These are phyloP conservation scores for Tetraodon nigroviridis DNA, from an alignment of 2,113 vertebrate genomes.

Conservation along the genomic window DNA sequence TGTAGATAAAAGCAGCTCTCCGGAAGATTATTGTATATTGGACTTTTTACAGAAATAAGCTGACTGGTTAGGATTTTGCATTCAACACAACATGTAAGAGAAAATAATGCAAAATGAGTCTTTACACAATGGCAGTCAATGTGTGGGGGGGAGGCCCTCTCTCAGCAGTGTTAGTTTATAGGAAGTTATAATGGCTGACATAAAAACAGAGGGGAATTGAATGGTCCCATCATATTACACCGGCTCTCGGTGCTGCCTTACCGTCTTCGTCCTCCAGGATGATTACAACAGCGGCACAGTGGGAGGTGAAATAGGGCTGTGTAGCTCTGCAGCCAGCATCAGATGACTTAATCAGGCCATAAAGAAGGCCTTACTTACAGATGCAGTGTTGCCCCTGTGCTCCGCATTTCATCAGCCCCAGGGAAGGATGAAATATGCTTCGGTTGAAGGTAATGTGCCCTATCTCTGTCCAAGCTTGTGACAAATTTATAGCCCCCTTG, in stretches of 20 bases:
- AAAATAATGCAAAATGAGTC: conserved; percentile 1
- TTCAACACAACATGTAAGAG: no score
- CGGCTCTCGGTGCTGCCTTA: conserved; percentile 44
- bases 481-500: conserved; percentile 68
- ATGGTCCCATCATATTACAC: conserved; percentile 35
- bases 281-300: conserved; percentile 53
- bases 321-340: conserved; percentile 45
- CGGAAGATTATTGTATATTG: background rate
- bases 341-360: conserved; percentile 71
- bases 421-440: conserved; percentile 72
- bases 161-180: conserved; percentile 38
- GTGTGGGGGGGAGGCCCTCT: conserved; percentile 14
- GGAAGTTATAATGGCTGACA: conserved; percentile 29
- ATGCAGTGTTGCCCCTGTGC: conserved; percentile 54
- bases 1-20: no score
- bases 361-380: conserved; percentile 67
- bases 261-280: conserved; percentile 42
- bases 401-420: conserved; percentile 67
- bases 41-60: background rate
- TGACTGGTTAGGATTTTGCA: background rate
- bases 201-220: conserved; percentile 47
- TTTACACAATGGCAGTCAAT: conserved; percentile 24
- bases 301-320: conserved; percentile 60
- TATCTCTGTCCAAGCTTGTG: conserved; percentile 65
- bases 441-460: conserved; percentile 74